Base-by-base conservation (phyloP, 2,888 invertebrate genomes). In the Tetrapedia diversipes region DNA sequence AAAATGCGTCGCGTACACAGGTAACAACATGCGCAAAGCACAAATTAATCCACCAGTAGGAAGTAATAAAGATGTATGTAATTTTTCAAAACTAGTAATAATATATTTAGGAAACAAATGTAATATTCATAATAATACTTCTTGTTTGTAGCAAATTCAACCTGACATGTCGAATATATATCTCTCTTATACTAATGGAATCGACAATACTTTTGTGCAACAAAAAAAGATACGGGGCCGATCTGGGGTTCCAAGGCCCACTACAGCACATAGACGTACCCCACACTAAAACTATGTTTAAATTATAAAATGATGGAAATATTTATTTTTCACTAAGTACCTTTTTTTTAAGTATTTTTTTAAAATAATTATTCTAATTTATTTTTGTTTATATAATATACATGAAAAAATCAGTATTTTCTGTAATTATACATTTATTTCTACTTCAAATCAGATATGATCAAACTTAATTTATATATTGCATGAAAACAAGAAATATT, bases 1-100 rank as follows among this genome's bases (percentile, higher is more conserved):
- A 54, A 96, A 96, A 91, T 99, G 99, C 92, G 98, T 99, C 8
- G 99, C 99, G 0, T 99, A 99, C 92, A 98, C 99, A 8, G 99
- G 99, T 0, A 99, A 99, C 93, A 99, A 99, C 91, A 99, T 99
- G 98, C 94, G 96, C 73, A 96, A 97, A 90, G 94, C 92, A 10
- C 92, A 94, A 82, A 86, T 87, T 7, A 80, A 87, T 22, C 84
- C 89, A 61, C 77, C 88, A 11, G 81, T 87, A 37, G 90, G 87
- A 65, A 88, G 80, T 72, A 88, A 86, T 39, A 90, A 89, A 85
- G 91, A 92, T 77, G 91, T 91, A 82, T 84, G 88, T 85, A 47
- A 51, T 39, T 51, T 34, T 63, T 43, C 2, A 8, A 32, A 61
- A 19, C 66, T 43, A 10, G 19, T 1, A 14, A 2, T 14, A 32